A percentile compares a stretch with the other conserved stretches of the same genome.
Evolutionary conservation across 1,140 invertebrate species (phyloP).

Genomic region (Trichonephila clavata): DNA sequence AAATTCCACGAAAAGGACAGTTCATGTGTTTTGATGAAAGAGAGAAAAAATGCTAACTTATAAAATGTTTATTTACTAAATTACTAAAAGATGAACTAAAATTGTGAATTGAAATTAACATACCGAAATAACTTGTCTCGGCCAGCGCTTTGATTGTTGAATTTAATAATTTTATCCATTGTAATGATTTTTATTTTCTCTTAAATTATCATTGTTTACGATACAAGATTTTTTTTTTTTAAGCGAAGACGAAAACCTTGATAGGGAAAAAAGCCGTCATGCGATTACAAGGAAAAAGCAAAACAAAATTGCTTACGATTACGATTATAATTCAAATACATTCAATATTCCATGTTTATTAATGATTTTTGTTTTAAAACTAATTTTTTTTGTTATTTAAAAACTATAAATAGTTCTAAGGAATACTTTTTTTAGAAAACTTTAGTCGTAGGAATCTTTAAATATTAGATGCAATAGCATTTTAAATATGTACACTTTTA

Average conservation of each 20-base stretch:
- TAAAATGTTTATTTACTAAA: too few relatives aligned
- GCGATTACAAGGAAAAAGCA: neutral
- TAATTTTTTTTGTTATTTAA: too few relatives aligned
- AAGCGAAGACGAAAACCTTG: neutral
- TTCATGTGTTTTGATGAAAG: neutral
- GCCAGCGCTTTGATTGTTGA: constrained; percentile 76
- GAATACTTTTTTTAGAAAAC: too few relatives aligned
- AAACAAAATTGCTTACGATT: neutral
- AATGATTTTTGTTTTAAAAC: too few relatives aligned
- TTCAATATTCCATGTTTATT: neutral
- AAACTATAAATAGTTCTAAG: too few relatives aligned
- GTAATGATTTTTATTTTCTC: neutral
- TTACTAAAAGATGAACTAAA: too few relatives aligned
- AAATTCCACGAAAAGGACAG: neutral
- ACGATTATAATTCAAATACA: neutral
- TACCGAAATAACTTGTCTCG: constrained; percentile 78
- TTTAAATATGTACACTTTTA: neutral
- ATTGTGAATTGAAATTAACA: constrained; percentile 15
- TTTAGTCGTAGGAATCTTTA: too few relatives aligned
- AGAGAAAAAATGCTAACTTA: too few relatives aligned
- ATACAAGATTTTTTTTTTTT: neutral
- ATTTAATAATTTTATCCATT: constrained; percentile 76
- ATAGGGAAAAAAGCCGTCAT: neutral
- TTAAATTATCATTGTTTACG: neutral
- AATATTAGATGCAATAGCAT: too few relatives aligned